Base-by-base conservation (phyloP, 2,113 vertebrate genomes). In the Chloroceryle aenea region DNA sequence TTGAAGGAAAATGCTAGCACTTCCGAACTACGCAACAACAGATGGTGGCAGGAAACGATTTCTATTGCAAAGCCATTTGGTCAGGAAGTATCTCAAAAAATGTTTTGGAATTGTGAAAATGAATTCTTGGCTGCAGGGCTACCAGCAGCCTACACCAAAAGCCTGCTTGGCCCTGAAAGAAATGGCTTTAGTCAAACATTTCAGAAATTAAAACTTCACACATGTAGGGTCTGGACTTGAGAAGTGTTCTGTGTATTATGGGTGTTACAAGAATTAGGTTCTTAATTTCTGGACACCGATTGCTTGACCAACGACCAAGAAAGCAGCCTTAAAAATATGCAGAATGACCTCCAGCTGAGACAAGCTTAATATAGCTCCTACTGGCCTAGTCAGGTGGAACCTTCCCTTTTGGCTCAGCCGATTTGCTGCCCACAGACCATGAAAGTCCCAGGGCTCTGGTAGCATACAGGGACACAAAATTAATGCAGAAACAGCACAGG, bases 311-410 rank as follows among this genome's bases (percentile, higher is more conserved):
- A 63, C 66, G 90, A 92, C 83, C 89, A 92, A 76, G 77, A 92
- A 92, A 90, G 86, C 87, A 96, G 93, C 92, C 92, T 96, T 94
- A 80, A 93, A 95, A 96, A 87, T 90, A 94, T 87, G 86, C 93
- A 94, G 92, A 93, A 87, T 96, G 96, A 96, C 96, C 90, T 96
- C 96, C 90, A 96, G 92, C 96, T 93, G 96, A 95, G 96, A 92
- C 88, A 89, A 68, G 73, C 96, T 97, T 97, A 95, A 97, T 97
- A 94, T 95, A 96, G 95, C 95, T 96, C 88, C 88, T 93, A 26
- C 61, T 90, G 86, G 92, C 69, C 91, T 93, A 93, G 95, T 93
- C 96, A 97, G 93, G 93, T 96, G 95, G 95, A 97, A 96, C 96
- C 90, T 85, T 96, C 53, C 32, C 73, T 96, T 95, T 97, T 96